Evolutionary conservation across 2,113 vertebrate species (phyloP).

Genomic region (Trichomycterus rosablanca): DNA sequence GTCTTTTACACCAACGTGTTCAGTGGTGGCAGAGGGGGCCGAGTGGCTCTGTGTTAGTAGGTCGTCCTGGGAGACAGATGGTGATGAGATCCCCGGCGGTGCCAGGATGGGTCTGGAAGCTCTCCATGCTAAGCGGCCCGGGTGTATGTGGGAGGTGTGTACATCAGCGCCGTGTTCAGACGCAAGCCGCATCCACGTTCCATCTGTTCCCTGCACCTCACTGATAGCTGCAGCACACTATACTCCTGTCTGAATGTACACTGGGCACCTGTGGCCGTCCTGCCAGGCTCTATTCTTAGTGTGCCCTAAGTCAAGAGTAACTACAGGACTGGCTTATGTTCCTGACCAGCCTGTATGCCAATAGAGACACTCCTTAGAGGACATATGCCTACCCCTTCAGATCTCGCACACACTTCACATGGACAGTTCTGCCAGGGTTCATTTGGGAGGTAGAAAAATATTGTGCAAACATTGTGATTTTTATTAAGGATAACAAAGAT

Average conservation of each 20-base stretch:
- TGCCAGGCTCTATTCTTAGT: neutral
- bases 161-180: conserved; percentile 51
- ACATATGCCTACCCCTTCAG: conserved; percentile 4
- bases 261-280: conserved; percentile 12
- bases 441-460: conserved; percentile 9
- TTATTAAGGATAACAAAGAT: conserved; percentile 16
- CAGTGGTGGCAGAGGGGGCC: conserved; percentile 26
- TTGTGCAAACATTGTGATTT: conserved; percentile 6
- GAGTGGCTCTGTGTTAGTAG: conserved; percentile 43
- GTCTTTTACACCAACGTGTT: conserved; percentile 22
- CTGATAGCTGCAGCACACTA: conserved; percentile 18
- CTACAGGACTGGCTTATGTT: too few relatives aligned
- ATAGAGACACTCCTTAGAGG: conserved; percentile 8
- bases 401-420: conserved; percentile 2
- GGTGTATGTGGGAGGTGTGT: conserved; percentile 54
- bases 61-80: conserved; percentile 56
- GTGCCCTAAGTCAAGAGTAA: too few relatives aligned
- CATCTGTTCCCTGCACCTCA: conserved; percentile 46
- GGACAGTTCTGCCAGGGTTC: conserved; percentile 15
- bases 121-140: conserved; percentile 49
- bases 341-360: neutral
- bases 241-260: neutral
- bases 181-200: conserved; percentile 48
- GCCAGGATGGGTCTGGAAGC: conserved; percentile 51
- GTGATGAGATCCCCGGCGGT: conserved; percentile 45